These are phyloP conservation scores for Seladonia tumulorum DNA, from an alignment of 2,888 invertebrate species.

Conservation along the genomic window DNA sequence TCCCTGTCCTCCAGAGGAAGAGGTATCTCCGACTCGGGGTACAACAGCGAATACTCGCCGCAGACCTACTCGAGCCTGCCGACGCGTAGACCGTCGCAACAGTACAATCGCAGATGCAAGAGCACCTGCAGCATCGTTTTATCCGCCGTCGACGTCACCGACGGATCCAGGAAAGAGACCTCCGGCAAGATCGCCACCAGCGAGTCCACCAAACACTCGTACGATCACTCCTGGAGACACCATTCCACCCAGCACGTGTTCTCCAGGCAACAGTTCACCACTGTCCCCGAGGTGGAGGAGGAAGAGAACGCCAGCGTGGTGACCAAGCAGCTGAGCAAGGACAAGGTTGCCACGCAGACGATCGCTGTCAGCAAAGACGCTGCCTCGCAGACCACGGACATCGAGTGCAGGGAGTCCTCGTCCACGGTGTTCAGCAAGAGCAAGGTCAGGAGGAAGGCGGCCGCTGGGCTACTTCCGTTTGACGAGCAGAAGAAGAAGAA, in stretches of 20 bases:
- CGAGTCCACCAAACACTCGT: constrained; percentile 77
- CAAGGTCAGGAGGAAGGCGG: constrained; percentile 64
- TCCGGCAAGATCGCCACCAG: constrained; percentile 44
- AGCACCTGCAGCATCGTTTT: constrained; percentile 90
- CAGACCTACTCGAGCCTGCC: constrained; percentile 81
- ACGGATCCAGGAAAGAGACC: constrained; percentile 60
- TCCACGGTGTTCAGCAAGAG: constrained; percentile 62
- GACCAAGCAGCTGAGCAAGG: constrained; percentile 81
- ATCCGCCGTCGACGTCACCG: constrained; percentile 84
- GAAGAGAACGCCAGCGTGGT: constrained; percentile 73
- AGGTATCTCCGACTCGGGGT: constrained; percentile 84
- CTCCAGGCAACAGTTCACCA: constrained; percentile 74
- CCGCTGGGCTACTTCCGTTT: constrained; percentile 51
- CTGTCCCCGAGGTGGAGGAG: constrained; percentile 84
- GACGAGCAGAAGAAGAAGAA: constrained; percentile 72
- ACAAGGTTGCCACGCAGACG: constrained; percentile 73
- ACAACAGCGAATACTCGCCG: constrained; percentile 86
- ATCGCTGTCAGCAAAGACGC: constrained; percentile 84
- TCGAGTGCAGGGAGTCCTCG: constrained; percentile 73
- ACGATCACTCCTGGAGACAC: constrained; percentile 84
- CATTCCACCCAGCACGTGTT: constrained; percentile 76
- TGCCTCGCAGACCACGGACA: constrained; percentile 85
- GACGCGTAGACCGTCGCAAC: constrained; percentile 78
- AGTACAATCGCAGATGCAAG: constrained; percentile 86
- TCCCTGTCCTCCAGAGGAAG: constrained; percentile 60